Base-by-base conservation (phyloP, 2,113 vertebrate species). In the Xenus cinereus region DNA sequence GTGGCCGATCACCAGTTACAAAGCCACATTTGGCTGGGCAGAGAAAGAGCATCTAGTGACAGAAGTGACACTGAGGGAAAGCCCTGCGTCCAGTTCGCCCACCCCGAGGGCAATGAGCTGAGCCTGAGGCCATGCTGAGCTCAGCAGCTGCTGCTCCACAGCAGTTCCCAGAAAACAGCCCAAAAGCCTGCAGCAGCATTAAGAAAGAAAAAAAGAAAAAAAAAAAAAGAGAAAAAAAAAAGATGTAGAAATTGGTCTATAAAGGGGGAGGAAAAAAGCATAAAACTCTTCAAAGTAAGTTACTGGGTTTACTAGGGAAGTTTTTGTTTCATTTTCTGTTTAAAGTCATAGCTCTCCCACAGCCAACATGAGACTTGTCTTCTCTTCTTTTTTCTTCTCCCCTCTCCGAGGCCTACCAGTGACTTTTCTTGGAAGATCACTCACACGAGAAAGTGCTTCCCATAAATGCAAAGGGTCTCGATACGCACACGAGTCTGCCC, bases 341-440 rank as follows among this genome's bases (percentile, higher is more conserved):
- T 37, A 22, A 73, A 94, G 80, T 5, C 72, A n/a, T 76, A 68
- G 1, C 19, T 90, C 78, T 73, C 82, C 71, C 85, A 53, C 57
- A 79, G 54, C 27, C 39, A 14, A 48, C 27, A 14, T 6, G 28
- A 56, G 48, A 37, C 10, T 75, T 28, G 6, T 7, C 16, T 73
- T 7, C 24, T 10, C 15, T n/a, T 35, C 7, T 39, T 13, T 41
- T 35, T 12, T 17, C 77, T 68, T 72, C 72, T 69, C 72, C 80
- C 48, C 72, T 35, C 53, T 63, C n/a, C 11, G 5, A 56, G 69
- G 23, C 71, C 54, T 37, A 78, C 33, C 66, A 93, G 64, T 1
- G 3, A 39, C 62, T 46, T 90, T 85, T 48, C 94, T 39, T 51
- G 88, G 84, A 96, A 89, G 87, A 84, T 75, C 64, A 13, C 56